Evolutionary conservation across 2,113 vertebrate genomes (phyloP), one percentile per base, ranked within the genome.

Genomic region (Vimba vimba): DNA sequence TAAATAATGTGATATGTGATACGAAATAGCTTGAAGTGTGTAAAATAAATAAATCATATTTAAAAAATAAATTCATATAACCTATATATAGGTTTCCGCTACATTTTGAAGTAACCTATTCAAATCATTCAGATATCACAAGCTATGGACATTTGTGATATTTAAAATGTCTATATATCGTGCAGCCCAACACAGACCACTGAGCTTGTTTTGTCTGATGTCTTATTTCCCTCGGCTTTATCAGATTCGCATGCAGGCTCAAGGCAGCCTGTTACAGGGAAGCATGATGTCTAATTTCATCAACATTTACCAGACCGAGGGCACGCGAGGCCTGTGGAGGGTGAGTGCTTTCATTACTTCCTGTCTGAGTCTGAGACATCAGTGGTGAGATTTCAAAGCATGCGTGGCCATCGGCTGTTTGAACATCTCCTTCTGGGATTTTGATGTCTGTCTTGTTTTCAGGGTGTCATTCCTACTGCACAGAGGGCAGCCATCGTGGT

Each of bases 251-350:
- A 99, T 99, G 98, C 98, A 99, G 91, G 98, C 98, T 27, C 98
- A 98, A 90, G 97, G 98, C 88, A 97, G 95, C 80, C 92, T 98
- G 62, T 96, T 99, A 62, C 97, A 98, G 76, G 97, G 97, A 0
- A 97, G 98, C 88, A 99, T 99, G 98, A 97, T 99, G 74, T 96
- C 97, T 88, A 99, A 97, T 93, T 99, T 99, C 93, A 97, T 99
- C 21, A 97, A 97, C 92, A 99, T 99, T 94, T 99, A 99, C 92
- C 97, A 98, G 93, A 97, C 97, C 3, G 98, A 99, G 89, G 98
- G 98, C 1, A 97, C 97, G 57, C 95, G 95, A 33, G 98, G 98
- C 33, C 95, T 99, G 79, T 99, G 97, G 97, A 96, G 98, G 92
- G 98, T 99, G 90, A 96, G 97, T 87, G 47, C 66, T 82, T 66